Base-by-base conservation (phyloP, 2,888 invertebrate genomes). In the Nomada fabriciana region DNA sequence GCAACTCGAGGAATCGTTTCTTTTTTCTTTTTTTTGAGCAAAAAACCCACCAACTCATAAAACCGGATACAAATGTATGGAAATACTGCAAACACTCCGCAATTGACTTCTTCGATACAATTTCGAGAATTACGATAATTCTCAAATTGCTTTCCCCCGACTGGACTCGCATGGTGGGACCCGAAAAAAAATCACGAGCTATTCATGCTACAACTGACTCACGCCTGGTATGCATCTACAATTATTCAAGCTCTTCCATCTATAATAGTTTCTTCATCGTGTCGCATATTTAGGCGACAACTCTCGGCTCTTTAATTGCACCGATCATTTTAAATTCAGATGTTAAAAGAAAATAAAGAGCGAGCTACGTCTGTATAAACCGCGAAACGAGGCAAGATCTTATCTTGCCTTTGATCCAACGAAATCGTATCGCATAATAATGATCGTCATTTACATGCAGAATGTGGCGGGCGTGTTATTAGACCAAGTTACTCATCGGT, bases 161-260 rank as follows among this genome's bases (percentile, higher is more conserved):
- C 25, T 18, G 42, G 15, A n/a, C 15, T 23, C 47, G 9, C 50
- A 23, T 25, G 20, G 13, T 20, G 42, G 47, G 61, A 57, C 47
- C 43, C 53, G 59, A 29, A 61, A 64, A 23, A 60, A 70, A 60
- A 60, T 60, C 43, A 53, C 20, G 2, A 13, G 63, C n/a, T 55
- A 50, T 53, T 42, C 18, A 18, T 55, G 42, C 47, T 47, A 10
- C 20, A 15, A 79, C 64, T 60, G 43, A 71, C 47, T 80, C 65
- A 47, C 25, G 10, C 13, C n/a, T 20, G 11, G 10, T 1, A 42
- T 25, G 53, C 61, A 36, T 36, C 60, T 57, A 53, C 59, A 61
- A n/a, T 11, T 11, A 29, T 25, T 42, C 50, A 52, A 50, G 60
- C n/a, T 52, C n/a, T 11, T 36, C 13, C 3, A 0, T 43, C 15